phyloP scores from a whole-genome alignment of 2,113 vertebrate species.

The Meriones unguiculatus region DNA sequence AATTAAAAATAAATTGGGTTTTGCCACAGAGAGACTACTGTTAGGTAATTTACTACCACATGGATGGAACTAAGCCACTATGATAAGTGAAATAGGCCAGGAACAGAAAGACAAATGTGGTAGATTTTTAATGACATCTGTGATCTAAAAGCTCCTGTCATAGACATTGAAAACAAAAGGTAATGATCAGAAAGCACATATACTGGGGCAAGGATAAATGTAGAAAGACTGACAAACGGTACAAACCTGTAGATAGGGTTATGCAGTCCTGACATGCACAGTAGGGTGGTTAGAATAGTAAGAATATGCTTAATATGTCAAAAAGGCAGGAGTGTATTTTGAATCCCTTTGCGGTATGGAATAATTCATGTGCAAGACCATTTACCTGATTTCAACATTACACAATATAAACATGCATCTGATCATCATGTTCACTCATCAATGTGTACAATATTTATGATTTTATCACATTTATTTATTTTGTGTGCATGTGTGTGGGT shows the following conservation, averaged over 20 bases:
- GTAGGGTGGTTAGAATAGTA: not conserved
- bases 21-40: not conserved
- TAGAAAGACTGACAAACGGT: not conserved
- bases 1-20: not conserved
- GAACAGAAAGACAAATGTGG: not conserved
- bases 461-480: too few relatives aligned
- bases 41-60: rapidly evolving
- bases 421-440: too few relatives aligned
- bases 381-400: not conserved
- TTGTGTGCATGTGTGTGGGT: not conserved
- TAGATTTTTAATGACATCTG: rapidly evolving
- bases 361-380: not conserved
- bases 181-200: not conserved
- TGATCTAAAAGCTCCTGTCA: not conserved
- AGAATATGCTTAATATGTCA: too few relatives aligned
- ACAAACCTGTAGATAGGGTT: not conserved
- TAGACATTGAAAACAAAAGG: too few relatives aligned
- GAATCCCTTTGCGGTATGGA: not conserved
- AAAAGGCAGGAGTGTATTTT: not conserved
- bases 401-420: not conserved
- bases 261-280: not conserved
- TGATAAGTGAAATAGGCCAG: not conserved
- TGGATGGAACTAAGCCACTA: not conserved
- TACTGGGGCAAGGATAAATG: not conserved
- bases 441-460: too few relatives aligned